These are phyloP conservation scores for Sardina pilchardus DNA, from an alignment of 2,113 vertebrate species.

Conservation along the genomic window DNA sequence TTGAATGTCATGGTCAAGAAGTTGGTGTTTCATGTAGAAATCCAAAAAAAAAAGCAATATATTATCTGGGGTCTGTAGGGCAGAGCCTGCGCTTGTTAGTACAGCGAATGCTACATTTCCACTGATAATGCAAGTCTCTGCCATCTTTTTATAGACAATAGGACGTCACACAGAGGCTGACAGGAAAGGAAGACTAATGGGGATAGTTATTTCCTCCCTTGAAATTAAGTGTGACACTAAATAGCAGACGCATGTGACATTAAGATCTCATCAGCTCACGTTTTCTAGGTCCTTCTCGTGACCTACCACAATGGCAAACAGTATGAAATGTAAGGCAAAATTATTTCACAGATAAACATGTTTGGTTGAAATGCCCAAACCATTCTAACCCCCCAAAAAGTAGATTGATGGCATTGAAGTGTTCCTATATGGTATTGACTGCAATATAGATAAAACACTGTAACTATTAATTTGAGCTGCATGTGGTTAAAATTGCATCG, in stretches of 20 bases:
- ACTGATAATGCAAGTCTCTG: background rate
- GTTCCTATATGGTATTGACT: conserved; percentile 63
- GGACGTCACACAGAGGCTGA: background rate
- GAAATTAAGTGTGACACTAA: background rate
- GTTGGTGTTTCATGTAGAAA: background rate
- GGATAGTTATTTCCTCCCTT: background rate
- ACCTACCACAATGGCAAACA: background rate
- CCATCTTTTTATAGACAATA: background rate
- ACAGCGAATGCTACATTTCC: background rate
- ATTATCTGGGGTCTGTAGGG: background rate
- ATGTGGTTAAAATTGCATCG: background rate
- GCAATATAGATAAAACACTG: conserved; percentile 24
- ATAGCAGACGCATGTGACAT: background rate
- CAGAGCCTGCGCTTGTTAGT: background rate
- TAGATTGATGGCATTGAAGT: conserved; percentile 44
- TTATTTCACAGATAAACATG: background rate
- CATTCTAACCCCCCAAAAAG: background rate
- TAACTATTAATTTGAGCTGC: background rate
- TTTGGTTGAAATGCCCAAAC: background rate
- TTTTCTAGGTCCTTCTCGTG: background rate
- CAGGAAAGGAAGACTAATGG: background rate
- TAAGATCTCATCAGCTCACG: background rate
- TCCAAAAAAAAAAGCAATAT: background rate
- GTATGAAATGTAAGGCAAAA: background rate
- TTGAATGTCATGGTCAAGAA: background rate